Evolutionary conservation across 2,113 vertebrate species (phyloP).

Genomic region (Penelope pileata): DNA sequence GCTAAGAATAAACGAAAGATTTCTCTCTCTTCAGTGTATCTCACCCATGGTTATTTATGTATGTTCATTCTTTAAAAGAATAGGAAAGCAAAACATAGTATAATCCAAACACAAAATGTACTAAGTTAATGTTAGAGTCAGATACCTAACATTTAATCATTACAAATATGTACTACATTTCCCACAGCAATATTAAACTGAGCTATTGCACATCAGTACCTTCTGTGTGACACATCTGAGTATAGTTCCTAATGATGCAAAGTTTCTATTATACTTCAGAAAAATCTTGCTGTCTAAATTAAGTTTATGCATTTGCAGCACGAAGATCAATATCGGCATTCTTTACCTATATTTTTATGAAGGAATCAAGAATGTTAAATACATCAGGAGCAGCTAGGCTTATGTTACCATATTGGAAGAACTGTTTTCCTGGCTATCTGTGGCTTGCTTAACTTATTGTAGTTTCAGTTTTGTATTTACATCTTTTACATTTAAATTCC

Average conservation of each 20-base stretch:
- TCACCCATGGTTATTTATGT: not conserved
- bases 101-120: not conserved
- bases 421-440: constrained; percentile 17
- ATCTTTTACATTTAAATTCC: constrained; percentile 27
- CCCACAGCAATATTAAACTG: not conserved
- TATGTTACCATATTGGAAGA: not conserved
- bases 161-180: not conserved
- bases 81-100: not conserved
- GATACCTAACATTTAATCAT: not conserved
- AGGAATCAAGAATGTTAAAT: not conserved
- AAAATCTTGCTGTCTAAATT: not conserved
- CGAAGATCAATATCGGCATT: not conserved
- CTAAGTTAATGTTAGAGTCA: not conserved
- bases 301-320: not conserved
- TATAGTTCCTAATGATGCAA: not conserved
- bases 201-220: not conserved
- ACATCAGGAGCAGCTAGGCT: not conserved
- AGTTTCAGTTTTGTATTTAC: not conserved
- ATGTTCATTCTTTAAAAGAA: not conserved
- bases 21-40: not conserved
- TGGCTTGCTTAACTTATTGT: not conserved
- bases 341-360: not conserved
- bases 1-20: not conserved
- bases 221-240: not conserved
- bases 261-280: not conserved